phyloP scores from a whole-genome alignment of 1,140 invertebrate species.

The Drosophila parvula region DNA sequence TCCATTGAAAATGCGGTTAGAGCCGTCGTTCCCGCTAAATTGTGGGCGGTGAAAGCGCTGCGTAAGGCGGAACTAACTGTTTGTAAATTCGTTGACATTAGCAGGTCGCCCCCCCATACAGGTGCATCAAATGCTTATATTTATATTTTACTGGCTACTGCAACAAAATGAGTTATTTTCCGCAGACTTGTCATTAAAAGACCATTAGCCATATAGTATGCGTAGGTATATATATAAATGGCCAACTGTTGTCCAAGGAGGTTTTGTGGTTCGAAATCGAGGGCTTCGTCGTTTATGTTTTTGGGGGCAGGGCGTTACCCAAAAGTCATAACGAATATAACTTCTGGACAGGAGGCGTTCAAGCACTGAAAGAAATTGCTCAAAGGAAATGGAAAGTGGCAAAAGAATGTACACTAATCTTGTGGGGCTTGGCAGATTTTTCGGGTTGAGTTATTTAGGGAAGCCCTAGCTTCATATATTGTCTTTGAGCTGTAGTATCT shows the following conservation, averaged over 20 bases:
- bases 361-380: slow-evolving; percentile 36
- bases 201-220: slow-evolving; percentile 57
- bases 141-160: slow-evolving; percentile 32
- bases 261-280: slow-evolving; percentile 43
- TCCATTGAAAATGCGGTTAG: slow-evolving; percentile 51
- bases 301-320: slow-evolving; percentile 23
- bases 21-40: slow-evolving; percentile 35
- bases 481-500: neutral
- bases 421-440: neutral
- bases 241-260: slow-evolving; percentile 53
- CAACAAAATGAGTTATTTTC: slow-evolving; percentile 71
- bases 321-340: slow-evolving; percentile 27
- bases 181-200: slow-evolving; percentile 73
- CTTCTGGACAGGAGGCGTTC: slow-evolving; percentile 30
- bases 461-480: neutral
- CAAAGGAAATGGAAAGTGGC: slow-evolving; percentile 18
- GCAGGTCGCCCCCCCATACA: slow-evolving; percentile 13
- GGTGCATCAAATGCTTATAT: slow-evolving; percentile 41
- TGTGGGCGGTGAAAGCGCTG: slow-evolving; percentile 69
- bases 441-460: neutral
- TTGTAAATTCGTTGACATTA: slow-evolving; percentile 74
- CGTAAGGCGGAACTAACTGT: slow-evolving; percentile 70
- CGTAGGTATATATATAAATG: neutral
- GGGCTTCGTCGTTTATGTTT: neutral
- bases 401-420: neutral